Percentiles rank a stretch among this genome's conserved stretches.
Evolutionary conservation across 2,797 vertebrate genomes (phyloP).

Genomic region (Mastacembelus armatus): DNA sequence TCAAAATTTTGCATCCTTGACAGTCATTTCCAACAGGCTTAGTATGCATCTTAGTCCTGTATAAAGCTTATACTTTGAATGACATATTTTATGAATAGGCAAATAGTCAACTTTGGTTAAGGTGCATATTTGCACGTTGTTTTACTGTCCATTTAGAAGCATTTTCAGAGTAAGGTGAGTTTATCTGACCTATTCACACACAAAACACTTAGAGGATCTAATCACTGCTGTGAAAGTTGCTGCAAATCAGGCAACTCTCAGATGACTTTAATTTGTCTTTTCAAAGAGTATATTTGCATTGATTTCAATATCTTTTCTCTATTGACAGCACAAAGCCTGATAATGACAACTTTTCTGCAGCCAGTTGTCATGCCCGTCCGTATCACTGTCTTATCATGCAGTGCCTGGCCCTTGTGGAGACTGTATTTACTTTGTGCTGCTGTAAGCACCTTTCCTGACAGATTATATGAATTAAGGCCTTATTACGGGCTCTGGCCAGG

Average conservation of each 20-base stretch:
- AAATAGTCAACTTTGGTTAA: conserved; percentile 5
- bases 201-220: background rate
- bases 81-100: no score
- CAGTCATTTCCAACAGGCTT: no score
- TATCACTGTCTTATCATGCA: conserved; percentile 53
- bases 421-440: conserved; percentile 79
- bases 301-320: background rate
- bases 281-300: background rate
- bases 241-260: no score
- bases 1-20: no score
- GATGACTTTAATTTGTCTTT: no score
- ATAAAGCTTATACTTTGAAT: no score
- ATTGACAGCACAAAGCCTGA: background rate
- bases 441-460: conserved; percentile 80
- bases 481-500: conserved; percentile 76
- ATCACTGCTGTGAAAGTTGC: background rate
- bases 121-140: no score
- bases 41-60: no score
- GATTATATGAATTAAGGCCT: conserved; percentile 83
- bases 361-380: conserved; percentile 48
- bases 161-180: conserved; percentile 1
- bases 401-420: conserved; percentile 54
- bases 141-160: no score
- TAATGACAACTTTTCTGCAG: conserved; percentile 18
- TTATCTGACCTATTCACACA: background rate